These are phyloP conservation scores for Melospiza melodia DNA, from an alignment of 2,113 vertebrate genomes.

Conservation along the genomic window DNA sequence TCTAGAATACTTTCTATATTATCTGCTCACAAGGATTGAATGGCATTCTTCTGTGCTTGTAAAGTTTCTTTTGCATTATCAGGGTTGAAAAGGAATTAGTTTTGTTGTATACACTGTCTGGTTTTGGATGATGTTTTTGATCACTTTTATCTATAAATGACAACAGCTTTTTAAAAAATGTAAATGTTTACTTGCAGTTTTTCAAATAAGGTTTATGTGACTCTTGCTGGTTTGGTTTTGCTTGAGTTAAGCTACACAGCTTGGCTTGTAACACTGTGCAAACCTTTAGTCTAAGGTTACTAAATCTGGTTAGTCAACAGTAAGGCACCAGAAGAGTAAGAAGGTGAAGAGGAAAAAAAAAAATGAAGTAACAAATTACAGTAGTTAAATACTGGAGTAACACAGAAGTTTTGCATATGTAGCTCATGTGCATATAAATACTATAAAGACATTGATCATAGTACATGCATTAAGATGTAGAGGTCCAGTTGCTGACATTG, in stretches of 20 bases:
- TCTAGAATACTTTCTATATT: not conserved
- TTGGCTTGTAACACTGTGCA: not conserved
- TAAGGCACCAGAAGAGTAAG: not conserved
- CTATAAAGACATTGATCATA: not conserved
- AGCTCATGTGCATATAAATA: not conserved
- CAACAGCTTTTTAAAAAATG: constrained; percentile 17
- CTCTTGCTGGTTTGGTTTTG: not conserved
- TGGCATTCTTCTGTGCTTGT: constrained; percentile 8
- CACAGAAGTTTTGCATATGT: not conserved
- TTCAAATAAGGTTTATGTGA: not conserved
- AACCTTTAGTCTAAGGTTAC: not conserved
- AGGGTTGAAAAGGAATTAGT: not conserved
- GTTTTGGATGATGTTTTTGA: not conserved
- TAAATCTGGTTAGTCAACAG: not conserved
- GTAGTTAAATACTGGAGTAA: not conserved
- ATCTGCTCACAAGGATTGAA: not conserved
- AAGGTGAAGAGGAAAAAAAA: not conserved
- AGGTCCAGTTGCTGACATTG: not conserved
- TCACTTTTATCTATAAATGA: constrained; percentile 50
- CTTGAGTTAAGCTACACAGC: not conserved
- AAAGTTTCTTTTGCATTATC: constrained; percentile 7
- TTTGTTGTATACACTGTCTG: not conserved
- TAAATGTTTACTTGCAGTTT: constrained; percentile 43
- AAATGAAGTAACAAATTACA: not conserved
- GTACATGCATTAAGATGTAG: not conserved